These are phyloP conservation scores for Theonella swinhoei DNA, from an alignment of 37 sponge, comb jelly and placozoan genomes.

Conservation along the genomic window DNA sequence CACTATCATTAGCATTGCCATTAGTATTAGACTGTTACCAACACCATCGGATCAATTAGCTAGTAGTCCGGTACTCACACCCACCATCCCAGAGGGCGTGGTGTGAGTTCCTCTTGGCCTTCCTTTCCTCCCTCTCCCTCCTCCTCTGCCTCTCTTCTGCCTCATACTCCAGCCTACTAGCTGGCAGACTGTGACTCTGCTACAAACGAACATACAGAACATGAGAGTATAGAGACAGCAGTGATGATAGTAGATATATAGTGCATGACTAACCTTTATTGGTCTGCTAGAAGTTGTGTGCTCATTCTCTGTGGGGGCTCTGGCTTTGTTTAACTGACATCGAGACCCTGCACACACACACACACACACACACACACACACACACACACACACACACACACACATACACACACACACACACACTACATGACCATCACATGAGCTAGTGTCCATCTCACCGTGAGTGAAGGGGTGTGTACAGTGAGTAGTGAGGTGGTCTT, in stretches of 20 bases:
- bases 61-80: neutral
- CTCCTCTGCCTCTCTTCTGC: conserved; percentile 45
- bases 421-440: no score
- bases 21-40: no score
- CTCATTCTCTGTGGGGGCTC: no score
- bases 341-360: no score
- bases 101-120: neutral
- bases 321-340: no score
- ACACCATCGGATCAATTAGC: no score
- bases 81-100: neutral
- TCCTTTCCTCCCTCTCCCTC: neutral
- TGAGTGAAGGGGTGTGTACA: neutral
- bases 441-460: no score
- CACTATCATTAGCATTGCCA: no score
- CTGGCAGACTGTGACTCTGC: neutral
- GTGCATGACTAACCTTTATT: neutral
- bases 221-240: conserved; percentile 4
- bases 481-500: neutral
- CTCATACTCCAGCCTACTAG: conserved; percentile 49
- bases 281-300: conserved; percentile 28
- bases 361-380: no score
- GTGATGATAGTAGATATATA: neutral
- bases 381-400: no score
- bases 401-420: no score
- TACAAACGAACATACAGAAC: neutral